Evolutionary conservation across 2,797 vertebrate species (phyloP), one percentile per base, ranked within the genome.

Genomic region (Gymnoscopelus microlampas): DNA sequence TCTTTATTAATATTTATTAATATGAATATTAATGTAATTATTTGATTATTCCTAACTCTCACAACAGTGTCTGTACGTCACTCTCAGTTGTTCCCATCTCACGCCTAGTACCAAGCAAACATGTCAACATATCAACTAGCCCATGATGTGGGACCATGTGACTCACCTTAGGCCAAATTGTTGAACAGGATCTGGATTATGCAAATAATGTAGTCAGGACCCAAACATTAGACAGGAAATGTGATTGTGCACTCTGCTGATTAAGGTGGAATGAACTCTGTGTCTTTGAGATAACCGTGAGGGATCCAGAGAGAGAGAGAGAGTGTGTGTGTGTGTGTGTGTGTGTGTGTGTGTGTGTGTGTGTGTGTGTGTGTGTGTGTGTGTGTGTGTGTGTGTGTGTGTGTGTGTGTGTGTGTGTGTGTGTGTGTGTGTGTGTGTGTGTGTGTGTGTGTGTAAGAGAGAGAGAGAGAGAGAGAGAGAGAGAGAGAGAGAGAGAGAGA

Each of bases 151-250:
- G 67, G 74, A 19, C 62, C 85, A 83, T 73, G 85, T 85, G 80
- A 86, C 57, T 15, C 57, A 63, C 65, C 58, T 67, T 19, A 64
- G 70, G 77, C 73, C 70, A 72, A 79, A 66, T 80, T 62, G 50
- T 51, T 75, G 69, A 79, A 70, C 67, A 69, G 79, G 79, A 85
- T 89, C 78, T 88, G 78, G 84, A 88, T 90, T 90, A 88, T 87
- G 80, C 79, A 84, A 87, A 87, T 81, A 23, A 60, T 44, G 24
- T 62, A 68, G 70, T 63, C 29, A 7, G 66, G 71, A 66, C n/a
- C n/a, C 8, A 14, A 81, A 60, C 29, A 68, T 15, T 4, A 39
- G 62, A 57, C 70, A 78, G 71, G 63, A 64, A 67, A 68, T 63
- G 64, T 79, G 74, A 67, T 70, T 81, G 78, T 47, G 66, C 60